Evolutionary conservation across 2,113 vertebrate genomes (phyloP).

Genomic region (Pontoporia blainvillei): DNA sequence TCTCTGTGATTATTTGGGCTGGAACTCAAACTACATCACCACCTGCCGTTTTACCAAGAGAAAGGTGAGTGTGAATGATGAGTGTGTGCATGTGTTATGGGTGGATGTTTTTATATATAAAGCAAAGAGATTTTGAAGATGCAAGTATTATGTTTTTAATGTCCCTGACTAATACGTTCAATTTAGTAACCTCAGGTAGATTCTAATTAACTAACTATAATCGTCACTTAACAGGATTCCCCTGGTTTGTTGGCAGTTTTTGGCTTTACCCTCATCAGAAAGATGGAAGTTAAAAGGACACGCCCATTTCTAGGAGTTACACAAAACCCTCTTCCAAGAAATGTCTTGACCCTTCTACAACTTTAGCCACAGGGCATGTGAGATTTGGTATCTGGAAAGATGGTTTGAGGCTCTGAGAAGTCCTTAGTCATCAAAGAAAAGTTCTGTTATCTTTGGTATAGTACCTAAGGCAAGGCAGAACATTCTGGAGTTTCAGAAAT

Average conservation of each 20-base stretch:
- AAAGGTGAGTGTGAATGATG: background rate
- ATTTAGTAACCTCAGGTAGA: background rate
- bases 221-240: conserved; percentile 16
- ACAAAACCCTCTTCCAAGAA: conserved; percentile 69
- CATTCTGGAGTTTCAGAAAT: conserved; percentile 9
- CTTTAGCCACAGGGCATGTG: conserved; percentile 21
- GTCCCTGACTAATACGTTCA: background rate
- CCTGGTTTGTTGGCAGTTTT: conserved; percentile 40
- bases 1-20: background rate
- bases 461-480: conserved; percentile 13
- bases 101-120: background rate
- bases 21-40: background rate
- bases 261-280: conserved; percentile 23
- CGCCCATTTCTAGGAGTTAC: conserved; percentile 62
- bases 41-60: background rate
- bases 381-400: conserved; percentile 49
- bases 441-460: conserved; percentile 39
- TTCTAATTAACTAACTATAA: background rate
- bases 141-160: background rate
- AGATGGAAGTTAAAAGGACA: conserved; percentile 63
- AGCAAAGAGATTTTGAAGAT: conserved; percentile 4
- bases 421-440: conserved; percentile 51
- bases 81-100: background rate
- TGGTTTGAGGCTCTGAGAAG: conserved; percentile 18
- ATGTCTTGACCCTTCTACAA: conserved; percentile 14